phyloP scores from a whole-genome alignment of 2,888 invertebrate genomes.

The Drosophila birchii region DNA sequence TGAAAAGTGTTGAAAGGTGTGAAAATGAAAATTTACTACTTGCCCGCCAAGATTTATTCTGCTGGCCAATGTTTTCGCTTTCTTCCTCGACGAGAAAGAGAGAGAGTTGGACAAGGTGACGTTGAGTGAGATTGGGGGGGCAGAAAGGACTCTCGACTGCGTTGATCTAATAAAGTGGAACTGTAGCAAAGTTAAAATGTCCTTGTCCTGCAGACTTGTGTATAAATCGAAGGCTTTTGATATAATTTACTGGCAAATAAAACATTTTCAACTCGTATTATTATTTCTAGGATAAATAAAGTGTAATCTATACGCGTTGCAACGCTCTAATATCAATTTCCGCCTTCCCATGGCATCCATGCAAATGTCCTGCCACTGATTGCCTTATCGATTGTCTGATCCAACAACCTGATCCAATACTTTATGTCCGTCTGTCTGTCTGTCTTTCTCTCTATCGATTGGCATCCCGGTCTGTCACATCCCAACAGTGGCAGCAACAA shows the following conservation, averaged over 20 bases:
- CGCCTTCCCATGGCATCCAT: constrained; percentile 15
- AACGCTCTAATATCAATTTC: constrained; percentile 30
- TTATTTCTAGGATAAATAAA: neutral
- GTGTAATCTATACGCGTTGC: neutral
- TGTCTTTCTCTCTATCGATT: constrained; percentile 55
- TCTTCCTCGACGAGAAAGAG: neutral
- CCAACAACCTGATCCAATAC: constrained; percentile 34
- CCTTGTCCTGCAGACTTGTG: neutral
- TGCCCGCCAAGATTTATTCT: constrained; percentile 80
- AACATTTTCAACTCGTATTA: neutral
- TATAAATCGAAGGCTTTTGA: neutral
- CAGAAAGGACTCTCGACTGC: neutral
- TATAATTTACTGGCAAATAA: no score
- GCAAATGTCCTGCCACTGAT: constrained; percentile 33
- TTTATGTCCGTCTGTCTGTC: constrained; percentile 32
- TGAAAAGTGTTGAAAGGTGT: constrained; percentile 83
- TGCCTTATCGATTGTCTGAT: constrained; percentile 24
- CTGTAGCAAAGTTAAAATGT: neutral
- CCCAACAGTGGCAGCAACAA: constrained; percentile 53
- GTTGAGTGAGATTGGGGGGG: neutral
- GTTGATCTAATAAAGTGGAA: constrained; percentile 8
- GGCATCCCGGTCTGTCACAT: constrained; percentile 53
- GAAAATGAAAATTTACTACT: constrained; percentile 83
- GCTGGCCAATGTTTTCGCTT: constrained; percentile 58
- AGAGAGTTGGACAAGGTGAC: neutral